Percentiles rank a stretch among this genome's conserved stretches.
phyloP scores from a whole-genome alignment of 2,888 invertebrate species.

The Hypomecis punctinalis region DNA sequence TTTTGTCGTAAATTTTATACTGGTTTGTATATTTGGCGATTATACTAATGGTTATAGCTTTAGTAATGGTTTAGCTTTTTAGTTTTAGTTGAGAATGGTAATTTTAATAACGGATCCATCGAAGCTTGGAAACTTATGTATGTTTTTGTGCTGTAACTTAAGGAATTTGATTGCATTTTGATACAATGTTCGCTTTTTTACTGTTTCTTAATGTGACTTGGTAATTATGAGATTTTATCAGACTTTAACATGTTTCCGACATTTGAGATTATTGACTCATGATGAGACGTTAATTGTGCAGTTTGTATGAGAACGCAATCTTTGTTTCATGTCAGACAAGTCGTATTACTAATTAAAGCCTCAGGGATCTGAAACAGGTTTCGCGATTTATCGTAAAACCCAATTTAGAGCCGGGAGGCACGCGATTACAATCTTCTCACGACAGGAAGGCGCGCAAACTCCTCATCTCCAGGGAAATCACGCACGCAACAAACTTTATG shows the following conservation, averaged over 20 bases:
- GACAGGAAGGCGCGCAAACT: constrained; percentile 85
- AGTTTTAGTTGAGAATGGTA: constrained; percentile 12
- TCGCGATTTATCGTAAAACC: constrained; percentile 82
- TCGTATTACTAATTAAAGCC: constrained; percentile 80
- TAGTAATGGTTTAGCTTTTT: constrained; percentile 22
- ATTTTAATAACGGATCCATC: constrained; percentile 6
- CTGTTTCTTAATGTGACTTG: constrained; percentile 7
- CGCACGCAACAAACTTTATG: constrained; percentile 85
- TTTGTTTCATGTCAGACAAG: constrained; percentile 71
- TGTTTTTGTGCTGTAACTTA: constrained; percentile 6
- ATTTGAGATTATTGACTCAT: constrained; percentile 34
- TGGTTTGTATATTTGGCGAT: constrained; percentile 30
- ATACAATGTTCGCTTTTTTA: constrained; percentile 9
- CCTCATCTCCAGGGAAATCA: constrained; percentile 85
- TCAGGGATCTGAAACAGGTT: constrained; percentile 77
- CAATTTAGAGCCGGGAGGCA: constrained; percentile 83
- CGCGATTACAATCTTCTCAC: constrained; percentile 85
- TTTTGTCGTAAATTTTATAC: constrained; percentile 33
- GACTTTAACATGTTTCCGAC: constrained; percentile 20
- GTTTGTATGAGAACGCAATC: constrained; percentile 59
- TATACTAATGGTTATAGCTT: constrained; percentile 25
- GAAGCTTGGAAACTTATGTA: constrained; percentile 4
- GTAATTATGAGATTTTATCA: constrained; percentile 18
- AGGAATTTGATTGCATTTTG: constrained; percentile 9
- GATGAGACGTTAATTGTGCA: constrained; percentile 43